Evolutionary conservation across 2,888 invertebrate genomes (phyloP).

Genomic region (Slavum lentiscoides): DNA sequence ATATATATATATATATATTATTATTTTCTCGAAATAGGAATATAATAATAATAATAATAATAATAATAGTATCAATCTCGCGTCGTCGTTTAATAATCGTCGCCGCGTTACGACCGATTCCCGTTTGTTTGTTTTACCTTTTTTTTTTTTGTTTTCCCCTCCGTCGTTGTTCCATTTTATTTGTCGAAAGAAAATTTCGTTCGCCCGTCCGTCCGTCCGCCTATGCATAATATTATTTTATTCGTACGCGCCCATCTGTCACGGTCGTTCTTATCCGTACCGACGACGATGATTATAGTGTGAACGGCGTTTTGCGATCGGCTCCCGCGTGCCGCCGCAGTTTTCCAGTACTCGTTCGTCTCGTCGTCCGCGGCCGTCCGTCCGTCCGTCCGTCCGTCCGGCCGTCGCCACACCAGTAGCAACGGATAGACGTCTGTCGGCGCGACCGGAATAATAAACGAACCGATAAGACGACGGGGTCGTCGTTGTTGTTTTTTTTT

Average conservation of each 20-base stretch:
- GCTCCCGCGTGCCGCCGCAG: too few species aligned
- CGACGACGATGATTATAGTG: too few species aligned
- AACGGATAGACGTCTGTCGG: too few species aligned
- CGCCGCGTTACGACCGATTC: background rate
- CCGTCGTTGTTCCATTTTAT: background rate
- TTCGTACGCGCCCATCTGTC: too few species aligned
- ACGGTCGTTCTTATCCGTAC: too few species aligned
- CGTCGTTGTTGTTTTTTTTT: too few species aligned
- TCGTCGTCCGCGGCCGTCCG: too few species aligned
- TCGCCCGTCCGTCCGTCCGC: too few species aligned
- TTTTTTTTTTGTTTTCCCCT: background rate
- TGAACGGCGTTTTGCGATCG: too few species aligned
- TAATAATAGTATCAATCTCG: background rate
- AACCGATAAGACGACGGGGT: too few species aligned
- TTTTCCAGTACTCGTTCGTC: too few species aligned
- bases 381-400: background rate
- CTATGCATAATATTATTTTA: too few species aligned
- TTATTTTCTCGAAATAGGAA: background rate
- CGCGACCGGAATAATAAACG: background rate
- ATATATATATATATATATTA: constrained; percentile 4
- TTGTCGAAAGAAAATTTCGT: background rate
- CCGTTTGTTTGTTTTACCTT: background rate
- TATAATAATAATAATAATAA: background rate
- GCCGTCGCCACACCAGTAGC: background rate
- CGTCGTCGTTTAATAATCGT: background rate